Conservation (phyloP, 1,140 invertebrate species). For the Rhopalosiphum maidis region DNA sequence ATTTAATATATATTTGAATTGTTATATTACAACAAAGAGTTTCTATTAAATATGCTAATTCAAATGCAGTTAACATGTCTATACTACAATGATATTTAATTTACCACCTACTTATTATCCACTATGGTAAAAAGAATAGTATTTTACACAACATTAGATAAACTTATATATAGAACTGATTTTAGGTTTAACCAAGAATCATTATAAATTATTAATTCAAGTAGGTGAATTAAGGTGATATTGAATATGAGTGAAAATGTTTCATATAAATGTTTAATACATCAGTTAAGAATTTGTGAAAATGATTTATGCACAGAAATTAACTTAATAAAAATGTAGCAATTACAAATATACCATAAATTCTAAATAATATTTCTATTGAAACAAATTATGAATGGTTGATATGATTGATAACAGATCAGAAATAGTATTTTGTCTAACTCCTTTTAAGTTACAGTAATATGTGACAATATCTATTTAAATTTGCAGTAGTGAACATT, state of each 20-base stretch:
- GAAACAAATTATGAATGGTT: not conserved
- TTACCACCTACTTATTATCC: too few relatives aligned
- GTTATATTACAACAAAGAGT: too few relatives aligned
- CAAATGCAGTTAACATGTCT: too few relatives aligned
- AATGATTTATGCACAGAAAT: not conserved
- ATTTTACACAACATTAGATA: not conserved
- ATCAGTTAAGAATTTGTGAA: not conserved
- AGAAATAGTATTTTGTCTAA: not conserved
- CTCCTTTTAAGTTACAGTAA: not conserved
- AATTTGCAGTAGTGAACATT: not conserved
- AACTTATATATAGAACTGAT: not conserved
- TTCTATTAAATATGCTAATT: too few relatives aligned
- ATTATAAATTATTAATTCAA: constrained; percentile 1
- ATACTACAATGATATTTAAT: too few relatives aligned
- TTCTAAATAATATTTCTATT: not conserved
- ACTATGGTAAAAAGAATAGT: not conserved
- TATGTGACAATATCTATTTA: not conserved
- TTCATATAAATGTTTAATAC: too few relatives aligned
- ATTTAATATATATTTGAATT: too few relatives aligned
- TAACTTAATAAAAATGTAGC: not conserved
- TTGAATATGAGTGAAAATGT: too few relatives aligned
- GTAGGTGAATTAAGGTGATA: not conserved
- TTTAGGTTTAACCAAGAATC: not conserved
- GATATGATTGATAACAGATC: not conserved
- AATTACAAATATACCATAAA: not conserved